Base-by-base conservation (phyloP, 2,888 invertebrate species). In the Pocota personata region DNA sequence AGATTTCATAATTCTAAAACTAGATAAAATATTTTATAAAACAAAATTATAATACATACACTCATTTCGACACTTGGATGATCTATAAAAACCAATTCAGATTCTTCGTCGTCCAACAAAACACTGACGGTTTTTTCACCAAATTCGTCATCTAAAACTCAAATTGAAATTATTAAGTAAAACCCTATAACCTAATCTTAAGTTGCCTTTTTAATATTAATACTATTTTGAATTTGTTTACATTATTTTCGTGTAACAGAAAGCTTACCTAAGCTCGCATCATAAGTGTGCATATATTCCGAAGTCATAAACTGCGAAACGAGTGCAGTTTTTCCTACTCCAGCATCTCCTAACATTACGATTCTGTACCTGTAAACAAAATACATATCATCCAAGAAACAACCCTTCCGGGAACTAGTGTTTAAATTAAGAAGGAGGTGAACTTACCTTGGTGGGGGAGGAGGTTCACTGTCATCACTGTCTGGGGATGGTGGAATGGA, bases 291-390 rank as follows among this genome's bases (percentile, higher is more conserved):
- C 96, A 98, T 97, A 91, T 98, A 98, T 90, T 98, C 98, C 87
- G 97, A 97, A 32, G 98, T 98, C 97, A 97, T 97, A 91, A 98
- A 98, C 91, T 98, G 98, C 0, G 96, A 96, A 1, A 97, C 97
- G 27, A 98, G 93, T 1, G 98, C 97, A 0, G 97, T 97, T 93
- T 98, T 98, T 2, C 98, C 98, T 14, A 97, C 97, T 0, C 97
- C 97, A 0, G 97, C 95, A 89, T 97, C 97, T 0, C 96, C 97
- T 3, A 97, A 93, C 91, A 97, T 93, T 8, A 97, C 96, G 80
- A 97, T 96, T n/a, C 97, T 94, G 92, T 97, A 96, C 89, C 96
- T 96, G 1, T 95, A 94, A 2, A 35, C 19, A 66, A 12, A 62
- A 57, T 32, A 6, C 7, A 60, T 43, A n/a, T n/a, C n/a, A n/a